Evolutionary conservation across 2,113 vertebrate genomes (phyloP).

Genomic region (Perca flavescens): DNA sequence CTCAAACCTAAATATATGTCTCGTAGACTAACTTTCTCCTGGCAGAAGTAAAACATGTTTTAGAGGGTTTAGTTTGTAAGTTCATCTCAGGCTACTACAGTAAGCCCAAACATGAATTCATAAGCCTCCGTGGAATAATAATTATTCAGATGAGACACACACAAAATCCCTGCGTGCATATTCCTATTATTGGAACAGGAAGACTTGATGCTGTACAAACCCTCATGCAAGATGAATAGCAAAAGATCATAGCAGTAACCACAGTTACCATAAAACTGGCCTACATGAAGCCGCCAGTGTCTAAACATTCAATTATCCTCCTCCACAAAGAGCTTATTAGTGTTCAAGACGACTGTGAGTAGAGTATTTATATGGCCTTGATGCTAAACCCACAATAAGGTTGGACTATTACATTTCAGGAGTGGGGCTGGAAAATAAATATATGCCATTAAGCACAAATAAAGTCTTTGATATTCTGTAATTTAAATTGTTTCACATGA

Average conservation of each 20-base stretch:
- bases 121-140: not conserved
- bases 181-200: not conserved
- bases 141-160: not conserved
- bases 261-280: conserved; percentile 31
- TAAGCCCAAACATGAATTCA: not conserved
- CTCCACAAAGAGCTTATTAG: conserved; percentile 29
- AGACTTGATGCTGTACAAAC: not conserved
- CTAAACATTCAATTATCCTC: conserved; percentile 43
- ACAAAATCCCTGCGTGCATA: not conserved
- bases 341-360: conserved; percentile 14
- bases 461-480: conserved; percentile 1
- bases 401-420: conserved; percentile 37
- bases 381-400: conserved; percentile 35
- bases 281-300: conserved; percentile 8
- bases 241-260: not conserved
- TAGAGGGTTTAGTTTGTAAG: not conserved
- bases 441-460: not conserved
- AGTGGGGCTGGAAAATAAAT: conserved; percentile 32
- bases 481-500: not conserved
- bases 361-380: conserved; percentile 27
- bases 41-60: not conserved
- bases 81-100: not conserved
- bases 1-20: not conserved
- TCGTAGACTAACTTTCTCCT: not conserved
- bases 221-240: not conserved